phyloP scores from a whole-genome alignment of 2,797 vertebrate genomes.

The Falco biarmicus region DNA sequence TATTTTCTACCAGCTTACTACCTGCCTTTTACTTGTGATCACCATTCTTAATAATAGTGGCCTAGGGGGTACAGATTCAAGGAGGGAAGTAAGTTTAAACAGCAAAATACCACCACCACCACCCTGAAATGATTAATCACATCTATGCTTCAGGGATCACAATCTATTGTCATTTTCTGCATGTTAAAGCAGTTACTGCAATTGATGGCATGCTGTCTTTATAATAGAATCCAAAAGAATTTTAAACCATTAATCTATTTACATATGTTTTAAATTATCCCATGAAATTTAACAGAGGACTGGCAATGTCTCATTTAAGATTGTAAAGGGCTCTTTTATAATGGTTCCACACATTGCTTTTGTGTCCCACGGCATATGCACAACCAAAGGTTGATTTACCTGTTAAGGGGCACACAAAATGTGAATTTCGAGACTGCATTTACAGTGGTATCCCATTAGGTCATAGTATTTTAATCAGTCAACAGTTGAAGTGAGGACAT shows the following conservation, averaged over 20 bases:
- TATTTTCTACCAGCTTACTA: neutral
- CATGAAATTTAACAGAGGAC: conserved; percentile 22
- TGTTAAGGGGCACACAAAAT: neutral
- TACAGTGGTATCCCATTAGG: neutral
- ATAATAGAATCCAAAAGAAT: conserved; percentile 15
- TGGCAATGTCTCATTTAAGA: neutral
- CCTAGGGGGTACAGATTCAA: neutral
- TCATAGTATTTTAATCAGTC: neutral
- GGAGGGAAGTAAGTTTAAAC: neutral
- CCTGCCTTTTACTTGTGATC: neutral
- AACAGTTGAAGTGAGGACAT: neutral
- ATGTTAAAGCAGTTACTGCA: conserved; percentile 33
- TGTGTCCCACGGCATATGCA: neutral
- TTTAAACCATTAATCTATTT: conserved; percentile 12
- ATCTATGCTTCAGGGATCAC: neutral
- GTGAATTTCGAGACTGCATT: neutral
- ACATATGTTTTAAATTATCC: conserved; percentile 38
- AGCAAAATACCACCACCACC: neutral
- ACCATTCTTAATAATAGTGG: neutral
- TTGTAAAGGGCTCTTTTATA: neutral
- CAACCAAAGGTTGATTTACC: neutral
- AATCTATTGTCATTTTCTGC: conserved; percentile 22
- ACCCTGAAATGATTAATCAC: neutral
- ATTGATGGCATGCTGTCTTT: conserved; percentile 10
- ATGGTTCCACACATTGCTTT: neutral